Percentiles rank a stretch among this genome's conserved stretches.
Evolutionary conservation across 2,113 vertebrate species (phyloP).

Genomic region (Amphiprion percula): DNA sequence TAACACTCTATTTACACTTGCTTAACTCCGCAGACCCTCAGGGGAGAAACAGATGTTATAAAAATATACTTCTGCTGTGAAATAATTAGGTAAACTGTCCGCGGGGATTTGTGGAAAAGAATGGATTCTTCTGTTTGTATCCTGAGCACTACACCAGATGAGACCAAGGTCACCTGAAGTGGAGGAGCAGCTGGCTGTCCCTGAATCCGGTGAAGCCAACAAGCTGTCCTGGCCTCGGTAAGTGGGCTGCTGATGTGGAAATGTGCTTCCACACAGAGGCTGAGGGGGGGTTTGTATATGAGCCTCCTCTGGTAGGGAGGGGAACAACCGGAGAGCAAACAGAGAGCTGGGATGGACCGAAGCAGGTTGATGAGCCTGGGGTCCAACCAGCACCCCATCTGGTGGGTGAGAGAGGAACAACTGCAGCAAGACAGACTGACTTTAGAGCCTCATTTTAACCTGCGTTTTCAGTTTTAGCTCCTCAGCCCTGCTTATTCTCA

Average conservation of each 20-base stretch:
- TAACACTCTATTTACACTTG: constrained; percentile 55
- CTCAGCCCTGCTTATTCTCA: constrained; percentile 15
- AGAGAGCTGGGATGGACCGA: constrained; percentile 16
- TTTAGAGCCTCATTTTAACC: constrained; percentile 7
- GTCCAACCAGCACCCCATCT: constrained; percentile 67
- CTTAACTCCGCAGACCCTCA: constrained; percentile 38
- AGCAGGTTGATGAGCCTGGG: constrained; percentile 7
- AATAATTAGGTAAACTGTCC: constrained; percentile 64
- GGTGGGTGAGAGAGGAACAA: constrained; percentile 63
- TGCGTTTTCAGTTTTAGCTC: constrained; percentile 4
- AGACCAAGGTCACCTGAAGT: constrained; percentile 52
- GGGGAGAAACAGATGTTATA: constrained; percentile 44
- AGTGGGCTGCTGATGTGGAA: constrained; percentile 49
- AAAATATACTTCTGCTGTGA: constrained; percentile 38
- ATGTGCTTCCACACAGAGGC: constrained; percentile 38
- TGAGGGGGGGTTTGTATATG: constrained; percentile 20
- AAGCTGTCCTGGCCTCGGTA: constrained; percentile 40
- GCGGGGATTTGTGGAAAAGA: constrained; percentile 33
- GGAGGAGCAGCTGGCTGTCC: constrained; percentile 13
- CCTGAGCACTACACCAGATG: constrained; percentile 42
- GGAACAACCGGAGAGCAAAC: constrained; percentile 16
- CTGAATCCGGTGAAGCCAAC: constrained; percentile 25
- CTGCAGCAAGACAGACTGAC: constrained; percentile 1
- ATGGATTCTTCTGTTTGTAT: constrained; percentile 49
- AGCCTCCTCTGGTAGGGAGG: constrained; percentile 42